Conservation (phyloP, 2,888 invertebrate genomes). For the Hermaeophaga mercurialis region DNA sequence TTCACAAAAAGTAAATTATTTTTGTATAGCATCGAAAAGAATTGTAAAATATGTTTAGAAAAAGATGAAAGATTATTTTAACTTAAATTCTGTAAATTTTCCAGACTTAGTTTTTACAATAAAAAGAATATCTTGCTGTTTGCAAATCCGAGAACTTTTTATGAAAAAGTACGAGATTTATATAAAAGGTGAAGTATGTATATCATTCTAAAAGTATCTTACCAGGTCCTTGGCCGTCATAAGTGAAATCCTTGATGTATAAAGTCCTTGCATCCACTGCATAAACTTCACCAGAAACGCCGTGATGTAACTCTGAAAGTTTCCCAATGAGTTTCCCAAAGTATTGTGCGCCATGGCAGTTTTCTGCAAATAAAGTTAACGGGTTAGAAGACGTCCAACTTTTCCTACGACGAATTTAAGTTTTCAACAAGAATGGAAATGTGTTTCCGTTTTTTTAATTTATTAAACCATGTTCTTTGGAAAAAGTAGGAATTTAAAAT, state of each 20-base stretch:
- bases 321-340: constrained; percentile 79
- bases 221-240: constrained; percentile 92
- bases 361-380: constrained; percentile 34
- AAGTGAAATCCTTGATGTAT: constrained; percentile 85
- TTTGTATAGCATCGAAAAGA: too few species aligned
- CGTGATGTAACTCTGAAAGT: constrained; percentile 80
- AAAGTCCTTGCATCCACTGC: constrained; percentile 88
- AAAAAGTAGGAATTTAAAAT: too few species aligned
- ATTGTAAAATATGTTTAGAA: too few species aligned
- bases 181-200: neutral
- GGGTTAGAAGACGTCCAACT: constrained; percentile 7
- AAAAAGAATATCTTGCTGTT: too few species aligned
- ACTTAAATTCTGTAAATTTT: too few species aligned
- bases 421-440: neutral
- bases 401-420: constrained; percentile 1
- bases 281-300: constrained; percentile 83
- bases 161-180: too few species aligned
- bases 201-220: constrained; percentile 34
- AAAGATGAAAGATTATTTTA: too few species aligned
- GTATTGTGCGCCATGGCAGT: constrained; percentile 61
- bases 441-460: constrained; percentile 9
- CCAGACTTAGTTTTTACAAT: too few species aligned
- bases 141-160: too few species aligned
- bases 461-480: neutral
- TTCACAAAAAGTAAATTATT: too few species aligned